Conservation (phyloP, 2,113 vertebrate genomes). For the Balaeniceps rex region DNA sequence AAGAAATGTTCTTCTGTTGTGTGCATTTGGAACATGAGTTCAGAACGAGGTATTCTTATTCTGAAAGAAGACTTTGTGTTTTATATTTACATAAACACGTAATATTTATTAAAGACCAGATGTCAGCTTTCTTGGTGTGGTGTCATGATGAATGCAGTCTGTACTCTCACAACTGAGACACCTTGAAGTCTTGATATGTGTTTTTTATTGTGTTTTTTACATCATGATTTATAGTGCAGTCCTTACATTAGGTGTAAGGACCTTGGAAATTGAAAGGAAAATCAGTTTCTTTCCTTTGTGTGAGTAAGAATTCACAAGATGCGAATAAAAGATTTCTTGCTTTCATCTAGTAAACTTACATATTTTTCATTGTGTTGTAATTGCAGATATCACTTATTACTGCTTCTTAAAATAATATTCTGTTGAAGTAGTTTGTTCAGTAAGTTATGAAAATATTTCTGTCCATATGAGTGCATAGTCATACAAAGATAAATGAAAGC, state of each 20-base stretch:
- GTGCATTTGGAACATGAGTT: background rate
- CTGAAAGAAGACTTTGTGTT: background rate
- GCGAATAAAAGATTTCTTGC: background rate
- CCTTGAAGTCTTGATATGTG: background rate
- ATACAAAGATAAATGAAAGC: background rate
- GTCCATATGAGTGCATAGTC: background rate
- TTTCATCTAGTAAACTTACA: background rate
- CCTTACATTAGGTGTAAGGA: background rate
- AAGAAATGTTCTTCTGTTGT: background rate
- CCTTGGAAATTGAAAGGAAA: background rate
- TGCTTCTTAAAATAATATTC: background rate
- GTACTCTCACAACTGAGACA: background rate
- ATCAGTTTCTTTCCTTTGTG: background rate
- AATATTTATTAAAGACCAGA: background rate
- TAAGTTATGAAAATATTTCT: background rate
- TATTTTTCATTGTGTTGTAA: background rate
- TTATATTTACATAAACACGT: background rate
- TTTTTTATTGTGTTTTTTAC: background rate
- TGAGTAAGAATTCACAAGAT: background rate
- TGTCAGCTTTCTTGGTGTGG: background rate
- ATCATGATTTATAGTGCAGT: background rate
- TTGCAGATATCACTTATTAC: background rate
- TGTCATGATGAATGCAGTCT: background rate
- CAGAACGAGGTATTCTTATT: background rate
- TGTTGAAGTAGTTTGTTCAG: background rate